Conservation (phyloP, 2,113 vertebrate species). For the Monarcha castaneiventris region DNA sequence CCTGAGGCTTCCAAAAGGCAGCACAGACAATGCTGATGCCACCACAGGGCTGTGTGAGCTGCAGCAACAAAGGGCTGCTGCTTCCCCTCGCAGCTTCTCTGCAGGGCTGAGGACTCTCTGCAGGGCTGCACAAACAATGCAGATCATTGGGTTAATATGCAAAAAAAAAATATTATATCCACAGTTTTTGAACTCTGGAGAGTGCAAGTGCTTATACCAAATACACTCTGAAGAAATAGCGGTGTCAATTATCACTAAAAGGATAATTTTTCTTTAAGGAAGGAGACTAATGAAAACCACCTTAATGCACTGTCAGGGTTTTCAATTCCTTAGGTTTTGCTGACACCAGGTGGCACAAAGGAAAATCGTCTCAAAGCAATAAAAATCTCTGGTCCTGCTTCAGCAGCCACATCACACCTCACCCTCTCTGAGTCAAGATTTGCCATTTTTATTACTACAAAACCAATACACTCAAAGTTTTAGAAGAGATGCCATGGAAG, state of each 20-base stretch:
- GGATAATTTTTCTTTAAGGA: neutral
- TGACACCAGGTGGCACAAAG: constrained; percentile 65
- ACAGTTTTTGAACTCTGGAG: neutral
- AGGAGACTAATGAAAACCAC: neutral
- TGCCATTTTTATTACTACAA: neutral
- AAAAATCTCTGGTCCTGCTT: neutral
- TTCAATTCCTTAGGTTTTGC: constrained; percentile 23
- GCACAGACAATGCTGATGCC: neutral
- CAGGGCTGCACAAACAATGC: neutral
- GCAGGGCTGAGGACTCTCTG: neutral
- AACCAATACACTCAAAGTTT: neutral
- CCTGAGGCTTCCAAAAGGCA: neutral
- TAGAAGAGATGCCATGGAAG: neutral
- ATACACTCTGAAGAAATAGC: neutral
- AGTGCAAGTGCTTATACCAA: neutral
- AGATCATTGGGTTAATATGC: accelerated
- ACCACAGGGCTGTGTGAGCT: neutral
- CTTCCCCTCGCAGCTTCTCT: accelerated
- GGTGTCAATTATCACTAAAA: neutral
- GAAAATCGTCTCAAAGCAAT: neutral
- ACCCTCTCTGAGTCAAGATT: neutral
- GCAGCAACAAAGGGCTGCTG: neutral
- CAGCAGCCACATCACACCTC: neutral
- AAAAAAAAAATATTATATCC: neutral
- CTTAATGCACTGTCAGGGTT: neutral